Evolutionary conservation across 2,888 invertebrate species (phyloP).

Genomic region (Lasioglossum vierecki): DNA sequence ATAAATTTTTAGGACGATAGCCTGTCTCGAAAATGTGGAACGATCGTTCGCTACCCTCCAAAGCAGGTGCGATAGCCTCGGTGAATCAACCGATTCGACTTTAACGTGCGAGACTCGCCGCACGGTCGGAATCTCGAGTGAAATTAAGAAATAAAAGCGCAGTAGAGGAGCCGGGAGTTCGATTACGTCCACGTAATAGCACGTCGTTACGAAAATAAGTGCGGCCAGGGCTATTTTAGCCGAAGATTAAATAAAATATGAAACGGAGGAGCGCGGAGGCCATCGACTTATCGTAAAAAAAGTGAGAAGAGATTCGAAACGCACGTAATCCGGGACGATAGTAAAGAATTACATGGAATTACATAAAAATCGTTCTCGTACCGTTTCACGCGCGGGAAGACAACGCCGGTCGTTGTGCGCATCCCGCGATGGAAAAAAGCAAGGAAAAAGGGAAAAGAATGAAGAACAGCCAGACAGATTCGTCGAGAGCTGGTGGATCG

Average conservation of each 20-base stretch:
- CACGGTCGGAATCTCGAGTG: neutral
- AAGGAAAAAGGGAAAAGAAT: neutral
- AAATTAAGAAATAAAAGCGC: constrained; percentile 1
- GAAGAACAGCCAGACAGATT: neutral
- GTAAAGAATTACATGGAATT: neutral
- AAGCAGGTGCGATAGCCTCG: neutral
- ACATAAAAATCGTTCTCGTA: neutral
- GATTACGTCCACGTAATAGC: neutral
- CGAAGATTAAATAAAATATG: constrained; percentile 4
- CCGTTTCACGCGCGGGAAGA: neutral
- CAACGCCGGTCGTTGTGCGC: constrained; percentile 20
- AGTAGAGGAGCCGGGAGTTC: neutral
- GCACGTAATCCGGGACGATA: neutral
- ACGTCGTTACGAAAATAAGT: neutral
- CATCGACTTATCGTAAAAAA: constrained; percentile 2
- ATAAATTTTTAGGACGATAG: neutral
- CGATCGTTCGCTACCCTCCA: neutral
- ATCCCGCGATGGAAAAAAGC: neutral
- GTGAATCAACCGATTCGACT: neutral
- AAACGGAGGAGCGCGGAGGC: neutral
- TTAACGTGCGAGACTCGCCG: neutral
- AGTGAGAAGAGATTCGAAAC: neutral
- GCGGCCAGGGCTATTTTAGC: neutral
- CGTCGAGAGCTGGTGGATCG: neutral
- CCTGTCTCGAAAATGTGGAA: neutral